Conservation (phyloP, 2,113 vertebrate genomes). For the Ochotona princeps region DNA sequence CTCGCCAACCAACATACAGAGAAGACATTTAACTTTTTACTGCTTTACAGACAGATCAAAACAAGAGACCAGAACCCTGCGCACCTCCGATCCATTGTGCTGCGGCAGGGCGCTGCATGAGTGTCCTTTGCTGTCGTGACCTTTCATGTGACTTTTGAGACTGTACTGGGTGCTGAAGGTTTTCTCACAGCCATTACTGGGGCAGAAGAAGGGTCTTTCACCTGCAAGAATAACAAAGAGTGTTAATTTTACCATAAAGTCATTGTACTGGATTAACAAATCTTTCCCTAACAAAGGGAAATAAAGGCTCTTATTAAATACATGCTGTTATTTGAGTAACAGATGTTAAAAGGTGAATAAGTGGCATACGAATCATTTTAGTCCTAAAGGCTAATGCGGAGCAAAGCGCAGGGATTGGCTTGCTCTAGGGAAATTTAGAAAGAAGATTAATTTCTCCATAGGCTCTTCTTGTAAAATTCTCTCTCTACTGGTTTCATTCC, state of each 20-base stretch:
- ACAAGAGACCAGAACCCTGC: constrained; percentile 68
- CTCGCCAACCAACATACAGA: background rate
- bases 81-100: constrained; percentile 93
- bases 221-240: constrained; percentile 85
- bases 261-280: background rate
- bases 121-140: constrained; percentile 93
- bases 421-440: background rate
- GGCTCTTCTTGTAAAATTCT: background rate
- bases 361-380: background rate
- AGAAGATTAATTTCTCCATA: background rate
- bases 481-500: constrained; percentile 44
- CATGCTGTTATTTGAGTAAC: background rate
- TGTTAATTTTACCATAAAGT: constrained; percentile 54
- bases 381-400: background rate
- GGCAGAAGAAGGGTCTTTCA: constrained; percentile 98
- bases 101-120: constrained; percentile 89
- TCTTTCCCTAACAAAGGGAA: background rate
- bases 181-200: constrained; percentile 97
- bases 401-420: background rate
- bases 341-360: background rate
- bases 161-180: constrained; percentile 98
- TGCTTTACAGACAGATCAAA: constrained; percentile 18
- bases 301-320: background rate
- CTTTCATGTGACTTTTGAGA: constrained; percentile 98
- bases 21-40: constrained; percentile 44